Percentiles rank a stretch among this genome's conserved stretches.
These are phyloP conservation scores for Manis javanica DNA, from an alignment of 2,797 vertebrate genomes.

Conservation along the genomic window DNA sequence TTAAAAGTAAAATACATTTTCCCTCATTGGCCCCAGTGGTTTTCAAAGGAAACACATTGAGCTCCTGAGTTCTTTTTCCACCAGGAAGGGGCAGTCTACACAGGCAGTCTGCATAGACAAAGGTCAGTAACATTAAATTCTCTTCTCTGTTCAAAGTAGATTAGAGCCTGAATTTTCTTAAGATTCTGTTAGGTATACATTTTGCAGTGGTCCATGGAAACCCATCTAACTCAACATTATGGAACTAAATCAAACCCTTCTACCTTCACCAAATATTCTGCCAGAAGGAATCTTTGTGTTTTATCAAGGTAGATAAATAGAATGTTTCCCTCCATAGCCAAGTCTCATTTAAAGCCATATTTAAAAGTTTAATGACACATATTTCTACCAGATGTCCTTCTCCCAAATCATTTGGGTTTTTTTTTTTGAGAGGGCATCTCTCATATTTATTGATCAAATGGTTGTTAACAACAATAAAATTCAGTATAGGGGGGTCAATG, in stretches of 20 bases:
- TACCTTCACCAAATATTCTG: conserved; percentile 5
- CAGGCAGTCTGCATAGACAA: background rate
- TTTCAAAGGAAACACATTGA: background rate
- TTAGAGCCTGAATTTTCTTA: background rate
- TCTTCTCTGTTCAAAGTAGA: background rate
- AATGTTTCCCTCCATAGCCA: background rate
- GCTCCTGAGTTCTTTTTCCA: background rate
- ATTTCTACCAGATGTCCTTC: conserved; percentile 67
- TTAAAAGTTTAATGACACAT: conserved; percentile 30
- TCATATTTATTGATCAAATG: too few relatives aligned
- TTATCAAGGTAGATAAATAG: conserved; percentile 57
- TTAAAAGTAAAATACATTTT: background rate
- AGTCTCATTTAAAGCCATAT: background rate
- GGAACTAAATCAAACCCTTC: conserved; percentile 24
- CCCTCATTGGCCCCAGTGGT: background rate
- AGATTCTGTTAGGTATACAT: background rate
- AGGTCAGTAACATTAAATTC: background rate
- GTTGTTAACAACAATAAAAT: too few relatives aligned
- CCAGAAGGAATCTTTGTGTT: conserved; percentile 48
- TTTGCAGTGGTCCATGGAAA: background rate
- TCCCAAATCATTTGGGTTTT: conserved; percentile 54
- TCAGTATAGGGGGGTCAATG: too few relatives aligned
- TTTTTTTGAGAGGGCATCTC: too few relatives aligned
- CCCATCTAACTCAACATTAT: background rate
- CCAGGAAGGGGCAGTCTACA: background rate